Conservation (phyloP, 2,888 invertebrate genomes). For the Raillietiella orientalis region DNA sequence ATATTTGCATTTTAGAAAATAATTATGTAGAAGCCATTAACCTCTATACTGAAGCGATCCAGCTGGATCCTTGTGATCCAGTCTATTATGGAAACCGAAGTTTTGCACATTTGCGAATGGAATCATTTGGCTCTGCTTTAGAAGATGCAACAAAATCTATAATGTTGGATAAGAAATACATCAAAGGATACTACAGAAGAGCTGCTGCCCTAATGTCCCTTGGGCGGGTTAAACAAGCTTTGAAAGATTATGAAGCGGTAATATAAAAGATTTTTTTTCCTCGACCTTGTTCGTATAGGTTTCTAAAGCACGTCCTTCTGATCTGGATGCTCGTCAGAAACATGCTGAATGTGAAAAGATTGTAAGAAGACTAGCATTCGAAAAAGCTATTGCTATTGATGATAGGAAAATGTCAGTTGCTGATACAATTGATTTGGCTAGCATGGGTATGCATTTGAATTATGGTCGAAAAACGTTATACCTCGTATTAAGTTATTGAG, state of each 20-base stretch:
- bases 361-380: constrained; percentile 73
- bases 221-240: constrained; percentile 83
- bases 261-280: constrained; percentile 12
- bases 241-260: constrained; percentile 87
- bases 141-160: constrained; percentile 71
- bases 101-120: constrained; percentile 68
- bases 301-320: constrained; percentile 61
- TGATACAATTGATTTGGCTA: constrained; percentile 57
- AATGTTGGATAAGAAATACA: constrained; percentile 52
- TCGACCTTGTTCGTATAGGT: constrained; percentile 23
- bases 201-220: constrained; percentile 91
- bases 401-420: constrained; percentile 37
- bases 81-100: constrained; percentile 81
- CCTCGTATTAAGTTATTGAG: constrained; percentile 40
- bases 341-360: constrained; percentile 83
- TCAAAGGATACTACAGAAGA: constrained; percentile 87
- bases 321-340: constrained; percentile 73
- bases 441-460: constrained; percentile 29
- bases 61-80: constrained; percentile 43
- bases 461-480: not conserved
- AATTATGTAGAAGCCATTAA: constrained; percentile 66
- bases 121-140: constrained; percentile 80
- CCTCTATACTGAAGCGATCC: constrained; percentile 50
- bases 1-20: constrained; percentile 36
- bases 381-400: constrained; percentile 82